A percentile compares a stretch with the other conserved stretches of the same genome.
Evolutionary conservation across 2,797 vertebrate species (phyloP).

Genomic region (Antrozous pallidus): DNA sequence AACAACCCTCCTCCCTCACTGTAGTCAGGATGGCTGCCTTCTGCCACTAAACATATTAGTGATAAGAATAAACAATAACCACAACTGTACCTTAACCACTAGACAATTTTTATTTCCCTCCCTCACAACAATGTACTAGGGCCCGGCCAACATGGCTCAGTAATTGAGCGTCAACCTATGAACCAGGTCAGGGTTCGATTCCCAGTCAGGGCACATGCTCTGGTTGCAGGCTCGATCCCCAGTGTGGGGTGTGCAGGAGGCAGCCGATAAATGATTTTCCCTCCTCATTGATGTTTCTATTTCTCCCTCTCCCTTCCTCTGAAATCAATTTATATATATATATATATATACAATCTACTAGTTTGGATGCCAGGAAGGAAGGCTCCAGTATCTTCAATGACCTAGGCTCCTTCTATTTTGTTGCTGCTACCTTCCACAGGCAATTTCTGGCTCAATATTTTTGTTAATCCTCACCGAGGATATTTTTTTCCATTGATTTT

Average conservation of each 20-base stretch:
- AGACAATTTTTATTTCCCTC: background rate
- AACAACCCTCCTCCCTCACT: rapidly evolving
- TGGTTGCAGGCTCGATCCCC: too few relatives aligned
- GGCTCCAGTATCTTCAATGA: background rate
- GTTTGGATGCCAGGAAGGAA: background rate
- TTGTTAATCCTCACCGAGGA: too few relatives aligned
- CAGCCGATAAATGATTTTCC: too few relatives aligned
- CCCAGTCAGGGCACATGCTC: too few relatives aligned
- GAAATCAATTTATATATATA: too few relatives aligned
- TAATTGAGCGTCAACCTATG: too few relatives aligned
- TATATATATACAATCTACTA: background rate
- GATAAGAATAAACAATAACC: background rate
- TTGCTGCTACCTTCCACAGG: background rate
- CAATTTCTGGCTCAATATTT: background rate
- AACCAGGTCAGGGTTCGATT: too few relatives aligned
- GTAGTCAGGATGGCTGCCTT: background rate
- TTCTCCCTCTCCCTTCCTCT: too few relatives aligned
- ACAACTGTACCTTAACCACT: background rate
- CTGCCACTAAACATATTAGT: background rate
- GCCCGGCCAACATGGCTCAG: too few relatives aligned
- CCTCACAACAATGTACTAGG: background rate
- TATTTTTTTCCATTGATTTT: too few relatives aligned
- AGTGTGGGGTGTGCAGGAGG: too few relatives aligned
- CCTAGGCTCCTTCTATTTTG: background rate
- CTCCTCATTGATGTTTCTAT: too few relatives aligned